A percentile compares a stretch with the other conserved stretches of the same genome.
phyloP scores from a whole-genome alignment of 2,113 vertebrate species.

The Hyperopisus bebe region DNA sequence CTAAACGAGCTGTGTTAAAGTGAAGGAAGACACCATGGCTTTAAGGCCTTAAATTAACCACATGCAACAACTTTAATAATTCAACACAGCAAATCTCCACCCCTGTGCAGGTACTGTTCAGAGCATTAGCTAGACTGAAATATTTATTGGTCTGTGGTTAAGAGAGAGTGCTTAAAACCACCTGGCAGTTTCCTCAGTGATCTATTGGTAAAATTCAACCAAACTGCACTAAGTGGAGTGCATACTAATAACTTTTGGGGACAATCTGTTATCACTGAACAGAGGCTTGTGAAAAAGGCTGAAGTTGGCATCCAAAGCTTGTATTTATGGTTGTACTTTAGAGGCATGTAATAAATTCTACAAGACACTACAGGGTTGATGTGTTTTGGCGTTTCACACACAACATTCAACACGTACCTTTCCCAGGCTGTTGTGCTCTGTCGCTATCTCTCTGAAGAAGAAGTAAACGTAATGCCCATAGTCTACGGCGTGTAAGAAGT shows the following conservation, averaged over 20 bases:
- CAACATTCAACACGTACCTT: conserved; percentile 67
- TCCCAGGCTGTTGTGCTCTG: conserved; percentile 93
- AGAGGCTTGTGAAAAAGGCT: neutral
- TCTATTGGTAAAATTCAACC: conserved; percentile 42
- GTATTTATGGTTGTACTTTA: neutral
- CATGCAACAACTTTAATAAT: conserved; percentile 71
- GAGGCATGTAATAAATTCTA: neutral
- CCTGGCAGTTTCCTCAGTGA: conserved; percentile 35
- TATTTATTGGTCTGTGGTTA: conserved; percentile 66
- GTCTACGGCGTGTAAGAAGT: conserved; percentile 95
- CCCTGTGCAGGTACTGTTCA: conserved; percentile 62
- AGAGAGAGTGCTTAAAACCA: conserved; percentile 49
- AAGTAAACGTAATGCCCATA: conserved; percentile 97
- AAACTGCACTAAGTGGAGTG: conserved; percentile 31
- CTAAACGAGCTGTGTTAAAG: neutral
- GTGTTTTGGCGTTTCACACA: neutral
- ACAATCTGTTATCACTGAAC: conserved; percentile 16
- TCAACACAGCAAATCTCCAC: conserved; percentile 64
- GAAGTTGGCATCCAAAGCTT: neutral
- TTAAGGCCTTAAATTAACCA: conserved; percentile 59
- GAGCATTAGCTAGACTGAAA: conserved; percentile 65
- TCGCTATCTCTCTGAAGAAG: conserved; percentile 96
- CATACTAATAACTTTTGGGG: conserved; percentile 40
- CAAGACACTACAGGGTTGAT: neutral
- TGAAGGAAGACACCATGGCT: conserved; percentile 27